Evolutionary conservation across 1,140 invertebrate species (phyloP).

Genomic region (Procambarus virginalis): DNA sequence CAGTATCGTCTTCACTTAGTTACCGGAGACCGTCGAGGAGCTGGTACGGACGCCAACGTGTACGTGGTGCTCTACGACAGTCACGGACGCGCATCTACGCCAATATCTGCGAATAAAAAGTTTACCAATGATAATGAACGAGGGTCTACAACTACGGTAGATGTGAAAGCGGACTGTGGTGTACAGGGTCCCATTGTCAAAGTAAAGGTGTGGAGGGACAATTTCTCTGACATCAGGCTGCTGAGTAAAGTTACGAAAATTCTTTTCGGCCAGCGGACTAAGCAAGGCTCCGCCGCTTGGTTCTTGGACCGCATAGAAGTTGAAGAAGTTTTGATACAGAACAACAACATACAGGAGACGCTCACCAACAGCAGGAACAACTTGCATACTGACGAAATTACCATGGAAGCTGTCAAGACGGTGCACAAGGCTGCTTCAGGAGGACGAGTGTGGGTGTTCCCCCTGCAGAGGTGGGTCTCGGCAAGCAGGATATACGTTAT

Average conservation of each 20-base stretch:
- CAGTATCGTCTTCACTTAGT: conserved; percentile 71
- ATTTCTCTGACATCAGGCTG: conserved; percentile 36
- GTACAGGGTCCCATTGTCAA: conserved; percentile 57
- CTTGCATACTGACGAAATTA: background rate
- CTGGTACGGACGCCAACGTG: conserved; percentile 74
- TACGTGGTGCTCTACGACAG: conserved; percentile 72
- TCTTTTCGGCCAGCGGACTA: conserved; percentile 53
- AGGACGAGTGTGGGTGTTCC: conserved; percentile 72
- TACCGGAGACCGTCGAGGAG: conserved; percentile 73
- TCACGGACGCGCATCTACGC: conserved; percentile 67
- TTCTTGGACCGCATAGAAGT: conserved; percentile 71
- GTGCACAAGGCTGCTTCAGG: conserved; percentile 17
- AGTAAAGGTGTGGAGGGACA: conserved; percentile 70
- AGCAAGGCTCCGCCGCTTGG: conserved; percentile 67
- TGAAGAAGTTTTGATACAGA: conserved; percentile 49
- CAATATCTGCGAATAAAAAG: conserved; percentile 71
- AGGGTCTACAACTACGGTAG: conserved; percentile 71
- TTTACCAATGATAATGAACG: conserved; percentile 74
- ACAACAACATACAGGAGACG: background rate
- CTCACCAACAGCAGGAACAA: background rate
- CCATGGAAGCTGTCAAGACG: background rate
- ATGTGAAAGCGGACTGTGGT: conserved; percentile 31
- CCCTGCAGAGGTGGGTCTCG: conserved; percentile 76
- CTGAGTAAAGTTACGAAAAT: background rate
- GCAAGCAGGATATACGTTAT: conserved; percentile 74